phyloP scores from a whole-genome alignment of 2,797 vertebrate species.

The Lithobates sylvaticus region DNA sequence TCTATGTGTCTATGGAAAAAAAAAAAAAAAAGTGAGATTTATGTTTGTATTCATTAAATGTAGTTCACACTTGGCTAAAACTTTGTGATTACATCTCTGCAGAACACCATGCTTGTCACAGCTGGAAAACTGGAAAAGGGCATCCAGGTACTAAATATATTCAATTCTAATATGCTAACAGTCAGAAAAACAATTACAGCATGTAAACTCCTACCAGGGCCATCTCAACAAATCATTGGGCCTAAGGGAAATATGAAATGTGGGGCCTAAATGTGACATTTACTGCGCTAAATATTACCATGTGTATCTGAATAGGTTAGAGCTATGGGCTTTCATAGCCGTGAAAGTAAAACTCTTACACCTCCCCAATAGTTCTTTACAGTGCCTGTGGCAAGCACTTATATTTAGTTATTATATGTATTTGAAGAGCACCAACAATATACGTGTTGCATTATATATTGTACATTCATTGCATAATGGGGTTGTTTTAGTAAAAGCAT shows the following conservation, averaged over 20 bases:
- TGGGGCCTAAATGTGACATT: not conserved
- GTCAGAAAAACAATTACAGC: not conserved
- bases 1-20: slow-evolving; percentile 22
- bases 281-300: not conserved
- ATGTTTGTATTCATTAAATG: slow-evolving; percentile 44
- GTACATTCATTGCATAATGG: no score
- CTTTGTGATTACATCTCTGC: slow-evolving; percentile 49
- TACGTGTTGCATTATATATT: no score
- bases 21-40: slow-evolving; percentile 32
- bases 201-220: not conserved
- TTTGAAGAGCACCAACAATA: no score
- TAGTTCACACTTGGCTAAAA: slow-evolving; percentile 45
- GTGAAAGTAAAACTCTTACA: not conserved
- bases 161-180: not conserved
- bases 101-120: slow-evolving; percentile 39
- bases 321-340: not conserved
- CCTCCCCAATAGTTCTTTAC: not conserved
- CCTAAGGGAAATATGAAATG: not conserved
- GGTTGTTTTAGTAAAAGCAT: no score
- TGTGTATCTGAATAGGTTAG: no score
- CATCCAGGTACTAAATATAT: slow-evolving; percentile 32
- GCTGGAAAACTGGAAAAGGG: slow-evolving; percentile 18
- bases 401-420: not conserved
- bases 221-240: not conserved
- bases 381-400: not conserved